A percentile compares a stretch with the other conserved stretches of the same genome.
Conservation (phyloP, 2,113 vertebrate species). For the Gambusia affinis region DNA sequence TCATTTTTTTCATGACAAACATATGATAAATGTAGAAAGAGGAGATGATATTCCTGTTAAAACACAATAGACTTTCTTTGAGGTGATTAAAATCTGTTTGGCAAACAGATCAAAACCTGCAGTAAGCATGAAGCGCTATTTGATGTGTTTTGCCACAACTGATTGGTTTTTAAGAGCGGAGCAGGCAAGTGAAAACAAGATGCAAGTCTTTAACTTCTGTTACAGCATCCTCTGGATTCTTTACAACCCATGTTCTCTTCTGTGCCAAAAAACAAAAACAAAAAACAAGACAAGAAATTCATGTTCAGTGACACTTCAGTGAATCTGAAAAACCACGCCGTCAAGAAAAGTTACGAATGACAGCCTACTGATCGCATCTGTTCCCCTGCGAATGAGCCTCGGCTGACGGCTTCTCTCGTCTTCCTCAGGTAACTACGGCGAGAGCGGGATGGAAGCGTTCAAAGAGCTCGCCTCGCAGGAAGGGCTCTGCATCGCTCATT, state of each 20-base stretch:
- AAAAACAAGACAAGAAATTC: not conserved
- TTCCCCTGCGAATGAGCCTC: conserved; percentile 1
- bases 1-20: conserved; percentile 2
- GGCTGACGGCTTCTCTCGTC: conserved; percentile 13
- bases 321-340: not conserved
- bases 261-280: not conserved
- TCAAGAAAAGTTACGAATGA: conserved; percentile 1
- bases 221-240: conserved; percentile 28
- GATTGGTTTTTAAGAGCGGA: not conserved
- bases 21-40: conserved; percentile 3
- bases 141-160: not conserved
- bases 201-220: conserved; percentile 1
- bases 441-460: conserved; percentile 98
- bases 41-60: not conserved
- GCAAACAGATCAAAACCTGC: conserved; percentile 2
- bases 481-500: conserved; percentile 94
- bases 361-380: not conserved
- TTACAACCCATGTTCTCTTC: conserved; percentile 12
- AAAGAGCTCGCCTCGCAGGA: conserved; percentile 95
- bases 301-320: not conserved
- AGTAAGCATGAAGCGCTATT: not conserved
- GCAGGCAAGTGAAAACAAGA: not conserved
- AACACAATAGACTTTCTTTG: conserved; percentile 8
- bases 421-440: conserved; percentile 92
- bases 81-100: conserved; percentile 1